phyloP scores from a whole-genome alignment of 2,113 vertebrate species.

The Lontra canadensis region DNA sequence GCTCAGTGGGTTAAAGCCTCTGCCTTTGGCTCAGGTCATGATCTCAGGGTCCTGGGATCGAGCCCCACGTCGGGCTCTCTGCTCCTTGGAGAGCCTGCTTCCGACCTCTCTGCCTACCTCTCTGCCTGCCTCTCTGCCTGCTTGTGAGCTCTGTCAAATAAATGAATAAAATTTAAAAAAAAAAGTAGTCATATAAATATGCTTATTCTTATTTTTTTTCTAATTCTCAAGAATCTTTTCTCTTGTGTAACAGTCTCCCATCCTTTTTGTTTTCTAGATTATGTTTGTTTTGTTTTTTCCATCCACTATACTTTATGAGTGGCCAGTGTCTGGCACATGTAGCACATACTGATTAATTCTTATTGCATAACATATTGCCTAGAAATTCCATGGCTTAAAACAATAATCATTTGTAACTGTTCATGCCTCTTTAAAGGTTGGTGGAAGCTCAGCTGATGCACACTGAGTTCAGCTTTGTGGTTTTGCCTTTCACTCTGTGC shows the following conservation, averaged over 20 bases:
- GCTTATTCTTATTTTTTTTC: slow-evolving; percentile 22
- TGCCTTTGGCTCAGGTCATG: too few relatives aligned
- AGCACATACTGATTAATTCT: slow-evolving; percentile 31
- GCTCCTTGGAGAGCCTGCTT: too few relatives aligned
- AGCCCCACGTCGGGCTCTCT: too few relatives aligned
- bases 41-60: too few relatives aligned
- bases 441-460: neutral
- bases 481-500: neutral
- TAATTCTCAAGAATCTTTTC: neutral
- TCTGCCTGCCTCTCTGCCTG: too few relatives aligned
- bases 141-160: too few relatives aligned
- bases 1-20: too few relatives aligned
- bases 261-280: neutral
- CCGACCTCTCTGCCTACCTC: too few relatives aligned
- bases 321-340: neutral
- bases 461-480: neutral
- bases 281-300: neutral
- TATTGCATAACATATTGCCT: neutral
- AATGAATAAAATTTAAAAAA: too few relatives aligned
- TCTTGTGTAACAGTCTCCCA: neutral
- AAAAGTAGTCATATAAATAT: neutral
- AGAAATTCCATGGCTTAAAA: slow-evolving; percentile 39
- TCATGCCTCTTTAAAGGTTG: neutral
- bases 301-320: neutral
- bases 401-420: neutral